phyloP scores from a whole-genome alignment of 37 sponge, comb jelly and placozoan genomes.

The Crambe crambe region DNA sequence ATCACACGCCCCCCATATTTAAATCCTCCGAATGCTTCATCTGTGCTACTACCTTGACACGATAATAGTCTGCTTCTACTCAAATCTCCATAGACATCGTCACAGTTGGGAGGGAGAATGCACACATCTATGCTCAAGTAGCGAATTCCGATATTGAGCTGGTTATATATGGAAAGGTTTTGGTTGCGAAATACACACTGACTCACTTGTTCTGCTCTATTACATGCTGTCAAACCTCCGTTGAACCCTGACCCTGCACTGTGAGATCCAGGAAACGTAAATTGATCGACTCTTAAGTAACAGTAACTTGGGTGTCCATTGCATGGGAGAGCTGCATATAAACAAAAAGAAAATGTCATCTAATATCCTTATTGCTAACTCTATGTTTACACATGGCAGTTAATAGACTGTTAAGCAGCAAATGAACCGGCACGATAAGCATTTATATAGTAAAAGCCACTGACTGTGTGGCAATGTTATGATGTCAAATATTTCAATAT shows the following conservation, averaged over 20 bases:
- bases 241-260: conserved; percentile 29
- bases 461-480: too few relatives aligned
- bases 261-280: conserved; percentile 39
- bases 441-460: too few relatives aligned
- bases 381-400: too few relatives aligned
- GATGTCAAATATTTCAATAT: too few relatives aligned
- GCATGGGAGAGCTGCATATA: too few relatives aligned
- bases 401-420: too few relatives aligned
- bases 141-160: conserved; percentile 22
- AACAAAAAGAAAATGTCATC: too few relatives aligned
- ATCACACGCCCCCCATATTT: conserved; percentile 14
- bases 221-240: background rate
- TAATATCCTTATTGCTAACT: too few relatives aligned
- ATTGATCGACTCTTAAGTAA: conserved; percentile 27
- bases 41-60: conserved; percentile 16
- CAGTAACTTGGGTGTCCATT: conserved; percentile 28
- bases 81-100: conserved; percentile 1
- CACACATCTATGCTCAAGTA: too few relatives aligned
- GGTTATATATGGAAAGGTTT: conserved; percentile 3
- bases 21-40: background rate
- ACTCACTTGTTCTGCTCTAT: background rate
- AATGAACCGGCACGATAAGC: too few relatives aligned
- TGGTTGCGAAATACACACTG: conserved; percentile 26
- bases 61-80: background rate
- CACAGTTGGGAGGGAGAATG: conserved; percentile 3